Evolutionary conservation across 2,888 invertebrate genomes (phyloP), one percentile per base, ranked within the genome.

Genomic region (Aphodius granarius): DNA sequence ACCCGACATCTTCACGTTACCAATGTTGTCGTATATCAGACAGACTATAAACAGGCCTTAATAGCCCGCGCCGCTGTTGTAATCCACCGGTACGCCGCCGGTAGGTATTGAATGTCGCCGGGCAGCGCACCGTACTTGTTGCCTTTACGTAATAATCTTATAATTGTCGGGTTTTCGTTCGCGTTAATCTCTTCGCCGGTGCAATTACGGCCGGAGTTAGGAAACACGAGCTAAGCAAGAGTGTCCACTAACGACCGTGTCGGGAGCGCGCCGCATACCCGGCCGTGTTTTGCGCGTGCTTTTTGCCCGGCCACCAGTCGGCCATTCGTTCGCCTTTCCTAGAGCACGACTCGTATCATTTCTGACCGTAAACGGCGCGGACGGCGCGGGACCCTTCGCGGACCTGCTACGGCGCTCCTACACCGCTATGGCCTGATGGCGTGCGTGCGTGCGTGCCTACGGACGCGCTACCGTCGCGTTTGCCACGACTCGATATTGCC

Each of bases 151-250:
- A 68, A 68, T 68, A 68, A 68, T 68, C 68, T 68, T 68, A 68
- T 68, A 68, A 68, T 68, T 68, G 68, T 68, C 68, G 68, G 68
- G 43, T 43, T 68, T 20, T 68, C 19, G 20, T 20, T n/a, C n/a
- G 68, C 68, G 68, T 68, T 68, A 68, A 68, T 68, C 68, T 68
- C 68, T 68, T 43, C n/a, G 68, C 68, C 18, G 68, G 68, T 19
- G 68, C 68, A 68, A 68, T 68, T 68, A 68, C 68, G 21, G 68
- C 21, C 21, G 20, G 68, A 68, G 68, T 68, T 68, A 68, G 22
- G 68, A 68, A 68, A 68, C 68, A 68, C 68, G 68, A 68, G 68
- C 68, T 68, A 68, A 68, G 68, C 68, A 68, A 68, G 68, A 68
- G 68, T 68, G 68, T 68, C 68, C 68, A 68, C 68, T 68, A 68